Evolutionary conservation across 2,113 vertebrate genomes (phyloP), one percentile per base, ranked within the genome.

Genomic region (Oncorhynchus mykiss): DNA sequence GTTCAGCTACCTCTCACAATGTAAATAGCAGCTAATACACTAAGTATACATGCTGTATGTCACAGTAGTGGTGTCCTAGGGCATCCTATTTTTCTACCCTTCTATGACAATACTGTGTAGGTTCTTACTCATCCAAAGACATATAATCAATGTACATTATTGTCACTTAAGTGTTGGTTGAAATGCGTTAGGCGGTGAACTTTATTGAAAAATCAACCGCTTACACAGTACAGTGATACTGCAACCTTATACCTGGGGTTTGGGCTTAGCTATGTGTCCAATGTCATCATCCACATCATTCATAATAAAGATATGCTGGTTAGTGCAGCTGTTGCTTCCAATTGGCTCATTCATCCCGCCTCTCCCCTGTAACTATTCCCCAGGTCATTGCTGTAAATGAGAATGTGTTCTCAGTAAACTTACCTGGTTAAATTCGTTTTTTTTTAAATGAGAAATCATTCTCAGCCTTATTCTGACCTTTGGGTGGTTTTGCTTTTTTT

Each of bases 91-190:
- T 1, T n/a, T 22, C 8, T 62, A 1, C 5, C 16, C 3, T 22
- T 16, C 29, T 29, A 68, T 45, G 6, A 20, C 29, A 20, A 68
- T 9, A 62, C n/a, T 62, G n/a, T 62, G 5, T 34, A 39, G 66
- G 29, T 68, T 34, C 6, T 2, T 20, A 39, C 16, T 68, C 67
- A 45, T 45, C 67, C 67, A 68, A 68, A n/a, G 27, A 31, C 67
- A 68, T 20, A 68, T 34, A 68, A 68, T 34, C 31, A 68, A 39
- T 68, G 29, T 20, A 34, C 31, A 68, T 34, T 68, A 68, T 68
- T 68, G 67, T 4, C 67, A 68, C 67, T 20, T 18, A 31, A 7
- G 27, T 68, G 67, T 68, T 68, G 29, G 51, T 18, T 54, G 51
- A 54, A 54, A 54, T 54, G 51, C 16, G 16, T 54, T 54, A 54